phyloP scores from a whole-genome alignment of 2,113 vertebrate species.

The Mobula hypostoma region DNA sequence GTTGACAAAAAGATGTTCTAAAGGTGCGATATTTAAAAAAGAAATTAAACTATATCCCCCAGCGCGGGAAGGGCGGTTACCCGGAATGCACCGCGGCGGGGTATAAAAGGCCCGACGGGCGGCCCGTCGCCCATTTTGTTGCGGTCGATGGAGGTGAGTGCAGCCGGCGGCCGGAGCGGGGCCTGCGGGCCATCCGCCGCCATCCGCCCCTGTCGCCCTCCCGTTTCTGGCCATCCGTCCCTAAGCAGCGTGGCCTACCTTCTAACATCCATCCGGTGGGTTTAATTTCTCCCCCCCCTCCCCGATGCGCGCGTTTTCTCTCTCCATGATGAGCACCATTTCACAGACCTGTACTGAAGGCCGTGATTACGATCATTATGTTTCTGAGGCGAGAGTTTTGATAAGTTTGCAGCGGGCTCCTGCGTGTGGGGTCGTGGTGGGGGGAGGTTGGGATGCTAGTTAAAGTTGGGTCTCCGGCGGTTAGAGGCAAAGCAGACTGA shows the following conservation, averaged over 20 bases:
- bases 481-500: too few relatives aligned
- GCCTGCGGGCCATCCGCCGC: background rate
- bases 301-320: background rate
- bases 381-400: background rate
- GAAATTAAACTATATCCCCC: too few relatives aligned
- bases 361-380: background rate
- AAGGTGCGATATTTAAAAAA: too few relatives aligned
- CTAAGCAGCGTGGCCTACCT: background rate
- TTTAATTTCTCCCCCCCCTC: too few relatives aligned
- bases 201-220: background rate
- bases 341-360: background rate
- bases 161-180: accelerated
- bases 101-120: background rate
- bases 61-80: background rate
- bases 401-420: too few relatives aligned
- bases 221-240: accelerated
- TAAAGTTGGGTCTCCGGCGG: too few relatives aligned
- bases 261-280: background rate
- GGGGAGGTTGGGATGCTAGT: too few relatives aligned
- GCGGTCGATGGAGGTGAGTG: background rate
- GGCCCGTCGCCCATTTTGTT: background rate
- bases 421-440: too few relatives aligned
- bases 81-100: background rate
- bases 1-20: too few relatives aligned
- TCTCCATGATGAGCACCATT: background rate